Evolutionary conservation across 2,113 vertebrate species (phyloP).

Genomic region (Lagopus leucura): DNA sequence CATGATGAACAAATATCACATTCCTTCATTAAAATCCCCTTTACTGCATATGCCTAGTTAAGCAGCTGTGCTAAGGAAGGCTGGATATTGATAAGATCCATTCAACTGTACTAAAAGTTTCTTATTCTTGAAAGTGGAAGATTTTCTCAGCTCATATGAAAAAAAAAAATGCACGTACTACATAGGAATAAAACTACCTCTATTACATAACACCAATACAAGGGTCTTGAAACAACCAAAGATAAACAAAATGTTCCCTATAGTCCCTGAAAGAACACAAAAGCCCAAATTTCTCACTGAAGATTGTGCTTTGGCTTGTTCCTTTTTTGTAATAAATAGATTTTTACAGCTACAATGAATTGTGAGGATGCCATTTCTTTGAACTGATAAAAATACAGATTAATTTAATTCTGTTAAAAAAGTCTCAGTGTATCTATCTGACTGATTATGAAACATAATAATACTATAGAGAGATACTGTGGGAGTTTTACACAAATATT

Average conservation of each 20-base stretch:
- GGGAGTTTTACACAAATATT: background rate
- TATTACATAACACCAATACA: background rate
- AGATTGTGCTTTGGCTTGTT: background rate
- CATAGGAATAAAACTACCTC: accelerated
- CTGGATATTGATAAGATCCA: background rate
- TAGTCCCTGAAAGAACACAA: background rate
- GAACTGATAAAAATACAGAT: constrained; percentile 13
- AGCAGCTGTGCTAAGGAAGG: background rate
- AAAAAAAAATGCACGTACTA: background rate
- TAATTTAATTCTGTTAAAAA: constrained; percentile 23
- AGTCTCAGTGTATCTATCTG: background rate
- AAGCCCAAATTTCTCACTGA: background rate
- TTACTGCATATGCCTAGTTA: background rate
- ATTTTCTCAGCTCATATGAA: background rate
- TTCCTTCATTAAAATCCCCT: background rate
- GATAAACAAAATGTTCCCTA: background rate
- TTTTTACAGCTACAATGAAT: constrained; percentile 16
- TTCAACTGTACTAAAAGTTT: background rate
- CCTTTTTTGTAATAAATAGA: background rate
- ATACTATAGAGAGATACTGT: background rate
- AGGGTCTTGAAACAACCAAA: background rate
- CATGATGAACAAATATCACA: background rate
- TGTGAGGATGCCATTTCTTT: constrained; percentile 27
- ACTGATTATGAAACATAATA: background rate
- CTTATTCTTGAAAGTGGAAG: background rate